Conservation (phyloP, 2,797 vertebrate species). For the Arvicola amphibius region DNA sequence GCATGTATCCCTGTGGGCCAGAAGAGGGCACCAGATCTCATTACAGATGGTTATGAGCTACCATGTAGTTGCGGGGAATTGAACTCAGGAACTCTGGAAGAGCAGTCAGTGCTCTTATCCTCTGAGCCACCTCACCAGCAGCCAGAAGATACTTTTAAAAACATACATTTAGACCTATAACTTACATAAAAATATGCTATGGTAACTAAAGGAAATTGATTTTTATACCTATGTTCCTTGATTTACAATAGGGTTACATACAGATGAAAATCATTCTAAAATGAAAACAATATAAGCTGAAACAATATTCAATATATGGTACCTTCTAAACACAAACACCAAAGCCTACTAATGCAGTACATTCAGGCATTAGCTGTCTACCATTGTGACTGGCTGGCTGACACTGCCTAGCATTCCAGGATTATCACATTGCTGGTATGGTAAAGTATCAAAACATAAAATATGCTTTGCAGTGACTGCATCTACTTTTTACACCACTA, state of each 20-base stretch:
- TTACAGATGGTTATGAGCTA: no score
- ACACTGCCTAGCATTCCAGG: no score
- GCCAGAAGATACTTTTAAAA: conserved; percentile 37
- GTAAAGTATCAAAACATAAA: neutral
- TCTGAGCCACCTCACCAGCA: no score
- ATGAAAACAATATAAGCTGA: neutral
- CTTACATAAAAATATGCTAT: neutral
- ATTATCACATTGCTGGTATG: neutral
- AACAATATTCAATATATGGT: neutral
- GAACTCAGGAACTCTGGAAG: no score
- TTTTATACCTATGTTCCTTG: neutral
- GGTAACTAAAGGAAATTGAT: conserved; percentile 40
- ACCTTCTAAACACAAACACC: neutral
- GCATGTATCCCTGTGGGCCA: no score
- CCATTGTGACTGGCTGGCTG: neutral
- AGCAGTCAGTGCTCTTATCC: no score
- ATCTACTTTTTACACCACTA: neutral
- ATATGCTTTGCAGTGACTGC: neutral
- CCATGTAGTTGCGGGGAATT: no score
- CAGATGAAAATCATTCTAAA: neutral
- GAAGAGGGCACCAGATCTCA: no score
- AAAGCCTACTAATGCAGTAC: neutral
- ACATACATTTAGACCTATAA: conserved; percentile 34
- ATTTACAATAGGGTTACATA: neutral
- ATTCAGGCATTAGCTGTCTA: neutral